Base-by-base conservation (phyloP, 2,113 vertebrate species). In the Beaufortia kweichowensis region DNA sequence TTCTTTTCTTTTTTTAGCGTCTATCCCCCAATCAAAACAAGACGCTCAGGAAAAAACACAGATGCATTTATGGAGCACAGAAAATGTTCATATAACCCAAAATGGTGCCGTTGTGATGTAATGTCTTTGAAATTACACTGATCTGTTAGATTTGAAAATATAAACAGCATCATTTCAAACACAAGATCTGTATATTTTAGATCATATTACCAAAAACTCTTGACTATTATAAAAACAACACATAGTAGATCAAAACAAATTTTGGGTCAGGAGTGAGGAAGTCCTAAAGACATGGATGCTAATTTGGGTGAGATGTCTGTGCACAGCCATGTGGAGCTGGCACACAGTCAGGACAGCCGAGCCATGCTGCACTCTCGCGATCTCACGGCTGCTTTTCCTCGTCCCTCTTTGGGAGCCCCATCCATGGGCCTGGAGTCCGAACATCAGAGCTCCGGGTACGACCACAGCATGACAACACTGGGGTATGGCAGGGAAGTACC, bases 401-500 rank as follows among this genome's bases (percentile, higher is more conserved):
- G 94, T 82, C 90, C 92, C 0, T 87, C 92, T n/a, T 81, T 94
- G 29, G 91, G 90, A 83, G 90, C 90, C 31, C 85, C 89, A 43
- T 69, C 86, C 82, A 91, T 93, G 90, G 89, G 90, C 24, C 85
- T 92, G 79, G 93, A 93, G 67, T 91, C 89, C 1, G 92, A 94
- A 61, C 91, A 79, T 63, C 91, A 86, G 81, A 88, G 82, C 1
- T 80, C 87, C 4, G 86, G 88, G 59, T 91, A 90, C 43, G 92
- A 92, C 84, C 92, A 87, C 86, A 89, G 87, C 88, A 92, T 91
- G 89, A 88, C 92, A 0, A 90, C 91, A 0, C 82, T 95, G 56
- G 93, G 92, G 55, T 94, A 93, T 73, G 90, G 92, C 1, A 91
- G 91, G n/a, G 93, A 94, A 74, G 91, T 91, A 15, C 92, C 93